Evolutionary conservation across 2,888 invertebrate species (phyloP), one percentile per base, ranked within the genome.

Genomic region (Drosophila antonietae): DNA sequence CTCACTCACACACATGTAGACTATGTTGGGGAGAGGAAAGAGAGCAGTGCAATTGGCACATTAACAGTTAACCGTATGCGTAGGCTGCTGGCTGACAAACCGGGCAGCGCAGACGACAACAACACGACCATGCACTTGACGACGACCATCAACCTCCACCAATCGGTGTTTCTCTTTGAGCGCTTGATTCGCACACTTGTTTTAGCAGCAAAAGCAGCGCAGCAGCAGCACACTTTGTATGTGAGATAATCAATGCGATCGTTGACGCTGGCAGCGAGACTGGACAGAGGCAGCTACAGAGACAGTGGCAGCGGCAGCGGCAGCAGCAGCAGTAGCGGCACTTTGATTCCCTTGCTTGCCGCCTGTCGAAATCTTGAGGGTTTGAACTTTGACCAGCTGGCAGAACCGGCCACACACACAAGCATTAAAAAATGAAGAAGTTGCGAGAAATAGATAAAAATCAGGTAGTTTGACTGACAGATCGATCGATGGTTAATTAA

Each of bases 11-110:
- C 47, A 58, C 15, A 15, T 20, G 41, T 8, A 8, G 41, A n/a
- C 41, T 41, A n/a, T n/a, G 10, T 28, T 28, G 37, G 33, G n/a
- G 43, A 60, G 63, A 61, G 70, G 60, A 67, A 56, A 65, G 75
- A 82, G 80, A 68, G 67, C 58, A 55, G n/a, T 66, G 65, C 64
- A 59, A 62, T 49, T 53, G 64, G 58, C 51, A 72, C 51, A 67
- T 65, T 72, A 77, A 76, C 73, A 63, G 80, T 78, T 70, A 69
- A 68, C 66, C 49, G 43, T 47, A 65, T 73, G 82, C 84, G 78
- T 83, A 80, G 82, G 78, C 53, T 68, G 78, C 46, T 43, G 20
- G 44, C 53, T 41, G 62, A 46, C 53, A 70, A 68, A 74, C 53
- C 71, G 46, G 67, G 77, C 15, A 28, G 33, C n/a, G 33, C 10